Evolutionary conservation across 1,140 invertebrate genomes (phyloP).

Genomic region (Danaus melanippus): DNA sequence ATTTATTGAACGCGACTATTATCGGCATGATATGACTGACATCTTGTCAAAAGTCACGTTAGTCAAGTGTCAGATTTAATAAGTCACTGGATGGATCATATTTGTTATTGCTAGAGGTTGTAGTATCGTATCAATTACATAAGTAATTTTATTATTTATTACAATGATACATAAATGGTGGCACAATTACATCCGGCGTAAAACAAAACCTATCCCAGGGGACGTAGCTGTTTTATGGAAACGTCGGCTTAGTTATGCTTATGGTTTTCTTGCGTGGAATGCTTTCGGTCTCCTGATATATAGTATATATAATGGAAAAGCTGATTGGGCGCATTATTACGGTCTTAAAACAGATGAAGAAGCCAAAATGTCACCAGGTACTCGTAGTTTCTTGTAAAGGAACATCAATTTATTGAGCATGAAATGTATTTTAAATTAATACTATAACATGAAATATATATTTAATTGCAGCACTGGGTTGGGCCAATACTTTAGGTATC

Average conservation of each 20-base stretch:
- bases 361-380: conserved; percentile 68
- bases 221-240: conserved; percentile 74
- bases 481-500: conserved; percentile 70
- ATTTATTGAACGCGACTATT: too few species aligned
- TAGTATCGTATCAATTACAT: conserved; percentile 7
- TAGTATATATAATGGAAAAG: conserved; percentile 72
- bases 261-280: conserved; percentile 76
- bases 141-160: conserved; percentile 8
- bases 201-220: conserved; percentile 75
- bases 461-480: conserved; percentile 61
- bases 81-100: too few species aligned
- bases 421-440: background rate
- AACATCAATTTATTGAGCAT: conserved; percentile 4
- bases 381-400: background rate
- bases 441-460: conserved; percentile 3
- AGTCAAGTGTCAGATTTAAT: too few species aligned
- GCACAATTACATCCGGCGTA: conserved; percentile 70
- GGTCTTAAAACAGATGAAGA: conserved; percentile 76
- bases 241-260: conserved; percentile 73
- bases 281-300: conserved; percentile 76
- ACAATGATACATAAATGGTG: conserved; percentile 58
- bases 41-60: too few species aligned
- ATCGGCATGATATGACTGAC: too few species aligned
- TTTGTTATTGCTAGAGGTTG: too few species aligned
- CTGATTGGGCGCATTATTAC: conserved; percentile 76